These are phyloP conservation scores for Anorthoa munda DNA, from an alignment of 2,888 invertebrate species.

Conservation along the genomic window DNA sequence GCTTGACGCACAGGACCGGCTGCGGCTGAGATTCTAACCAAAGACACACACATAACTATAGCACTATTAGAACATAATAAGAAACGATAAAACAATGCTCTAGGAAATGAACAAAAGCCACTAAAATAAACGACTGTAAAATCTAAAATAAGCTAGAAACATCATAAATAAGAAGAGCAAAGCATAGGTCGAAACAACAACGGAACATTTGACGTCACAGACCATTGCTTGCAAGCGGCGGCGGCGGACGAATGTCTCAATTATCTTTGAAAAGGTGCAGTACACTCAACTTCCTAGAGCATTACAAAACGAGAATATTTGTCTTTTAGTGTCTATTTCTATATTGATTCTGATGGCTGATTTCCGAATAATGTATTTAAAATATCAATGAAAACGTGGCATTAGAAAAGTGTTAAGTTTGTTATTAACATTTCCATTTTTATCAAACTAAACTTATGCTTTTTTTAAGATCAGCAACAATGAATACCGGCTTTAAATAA, in stretches of 20 bases:
- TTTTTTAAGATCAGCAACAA: background rate
- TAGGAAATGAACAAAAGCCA: background rate
- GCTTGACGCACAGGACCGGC: no score
- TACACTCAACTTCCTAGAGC: constrained; percentile 27
- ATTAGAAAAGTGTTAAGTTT: background rate
- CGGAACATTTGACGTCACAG: constrained; percentile 61
- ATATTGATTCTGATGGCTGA: background rate
- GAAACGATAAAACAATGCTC: background rate
- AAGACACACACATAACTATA: no score
- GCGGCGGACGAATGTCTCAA: constrained; percentile 67
- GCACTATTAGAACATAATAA: background rate
- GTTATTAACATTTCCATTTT: background rate
- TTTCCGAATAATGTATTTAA: background rate
- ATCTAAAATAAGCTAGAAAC: constrained; percentile 10
- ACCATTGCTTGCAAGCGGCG: constrained; percentile 63
- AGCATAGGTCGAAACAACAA: constrained; percentile 42
- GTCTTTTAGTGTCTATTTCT: background rate
- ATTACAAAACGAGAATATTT: constrained; percentile 14
- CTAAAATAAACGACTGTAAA: constrained; percentile 2
- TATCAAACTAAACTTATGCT: background rate
- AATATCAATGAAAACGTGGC: background rate
- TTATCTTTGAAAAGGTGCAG: constrained; percentile 56
- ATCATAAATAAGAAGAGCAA: constrained; percentile 32
- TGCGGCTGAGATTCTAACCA: no score
- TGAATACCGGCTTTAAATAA: no score